A percentile compares a stretch with the other conserved stretches of the same genome.
phyloP scores from a whole-genome alignment of 2,888 invertebrate species.

The Acronicta psi region DNA sequence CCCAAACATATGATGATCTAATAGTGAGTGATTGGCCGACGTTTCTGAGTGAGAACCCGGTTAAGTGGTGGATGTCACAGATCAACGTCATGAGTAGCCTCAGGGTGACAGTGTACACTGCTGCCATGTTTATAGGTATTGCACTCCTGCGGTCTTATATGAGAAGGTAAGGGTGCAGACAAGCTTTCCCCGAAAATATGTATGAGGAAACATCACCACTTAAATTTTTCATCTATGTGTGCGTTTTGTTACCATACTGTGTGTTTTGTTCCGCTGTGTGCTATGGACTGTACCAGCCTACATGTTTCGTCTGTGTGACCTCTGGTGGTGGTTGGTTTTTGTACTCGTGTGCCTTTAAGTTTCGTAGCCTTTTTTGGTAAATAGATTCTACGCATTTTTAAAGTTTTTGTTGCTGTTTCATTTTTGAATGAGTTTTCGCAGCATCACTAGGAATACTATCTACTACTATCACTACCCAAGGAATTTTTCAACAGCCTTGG shows the following conservation, averaged over 20 bases:
- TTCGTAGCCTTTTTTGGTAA: slow-evolving; percentile 13
- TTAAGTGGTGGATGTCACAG: slow-evolving; percentile 61
- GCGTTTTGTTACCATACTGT: too few relatives aligned
- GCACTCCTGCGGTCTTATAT: slow-evolving; percentile 60
- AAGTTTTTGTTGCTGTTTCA: not conserved
- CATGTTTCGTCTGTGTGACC: not conserved
- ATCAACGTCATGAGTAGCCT: slow-evolving; percentile 67
- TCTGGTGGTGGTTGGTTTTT: not conserved
- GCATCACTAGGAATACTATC: too few relatives aligned
- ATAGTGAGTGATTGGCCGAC: slow-evolving; percentile 64
- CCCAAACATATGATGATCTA: slow-evolving; percentile 76
- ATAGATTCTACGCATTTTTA: slow-evolving; percentile 30
- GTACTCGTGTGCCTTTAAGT: slow-evolving; percentile 2
- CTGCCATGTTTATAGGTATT: slow-evolving; percentile 62
- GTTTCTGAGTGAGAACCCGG: slow-evolving; percentile 58
- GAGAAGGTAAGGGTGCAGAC: slow-evolving; percentile 41
- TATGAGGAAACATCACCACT: not conserved
- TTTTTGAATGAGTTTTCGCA: too few relatives aligned
- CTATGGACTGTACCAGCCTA: not conserved
- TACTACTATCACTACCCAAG: too few relatives aligned
- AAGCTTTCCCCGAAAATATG: not conserved
- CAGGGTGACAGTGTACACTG: slow-evolving; percentile 61
- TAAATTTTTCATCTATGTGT: not conserved
- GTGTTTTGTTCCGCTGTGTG: too few relatives aligned
- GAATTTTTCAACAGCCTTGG: too few relatives aligned